Conservation (phyloP, 2,888 invertebrate genomes). For the Augiades crinisus region DNA sequence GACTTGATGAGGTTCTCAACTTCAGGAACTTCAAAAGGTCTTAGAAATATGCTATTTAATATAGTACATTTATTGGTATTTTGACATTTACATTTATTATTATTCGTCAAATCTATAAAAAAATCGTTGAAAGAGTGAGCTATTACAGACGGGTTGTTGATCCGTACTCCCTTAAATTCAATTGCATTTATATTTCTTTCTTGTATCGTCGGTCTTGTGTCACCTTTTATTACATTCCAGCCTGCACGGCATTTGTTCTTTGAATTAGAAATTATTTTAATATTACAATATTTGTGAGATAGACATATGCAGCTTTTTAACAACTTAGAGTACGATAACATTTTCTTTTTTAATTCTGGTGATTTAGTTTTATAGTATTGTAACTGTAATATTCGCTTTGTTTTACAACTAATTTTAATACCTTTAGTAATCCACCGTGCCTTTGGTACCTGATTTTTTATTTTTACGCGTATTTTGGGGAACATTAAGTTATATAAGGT, state of each 20-base stretch:
- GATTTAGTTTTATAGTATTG: background rate
- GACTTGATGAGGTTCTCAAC: background rate
- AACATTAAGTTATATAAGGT: no score
- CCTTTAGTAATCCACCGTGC: background rate
- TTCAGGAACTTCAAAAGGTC: background rate
- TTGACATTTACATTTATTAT: background rate
- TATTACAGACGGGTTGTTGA: background rate
- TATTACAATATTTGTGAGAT: background rate
- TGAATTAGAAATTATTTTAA: background rate
- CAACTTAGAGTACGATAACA: background rate
- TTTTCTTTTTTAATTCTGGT: background rate
- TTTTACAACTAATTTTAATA: background rate
- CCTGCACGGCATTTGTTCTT: conserved; percentile 1
- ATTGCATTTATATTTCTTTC: background rate
- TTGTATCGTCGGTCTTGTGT: background rate
- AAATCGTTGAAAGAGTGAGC: background rate
- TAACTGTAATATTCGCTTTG: background rate
- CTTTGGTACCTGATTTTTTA: background rate
- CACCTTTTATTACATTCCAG: conserved; percentile 1
- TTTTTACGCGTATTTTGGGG: background rate
- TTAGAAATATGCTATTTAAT: background rate
- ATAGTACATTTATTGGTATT: background rate
- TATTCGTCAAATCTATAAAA: background rate
- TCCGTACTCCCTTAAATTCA: background rate
- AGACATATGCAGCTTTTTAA: background rate